Conservation (phyloP, 2,797 vertebrate genomes). For the Sus cebifrons region DNA sequence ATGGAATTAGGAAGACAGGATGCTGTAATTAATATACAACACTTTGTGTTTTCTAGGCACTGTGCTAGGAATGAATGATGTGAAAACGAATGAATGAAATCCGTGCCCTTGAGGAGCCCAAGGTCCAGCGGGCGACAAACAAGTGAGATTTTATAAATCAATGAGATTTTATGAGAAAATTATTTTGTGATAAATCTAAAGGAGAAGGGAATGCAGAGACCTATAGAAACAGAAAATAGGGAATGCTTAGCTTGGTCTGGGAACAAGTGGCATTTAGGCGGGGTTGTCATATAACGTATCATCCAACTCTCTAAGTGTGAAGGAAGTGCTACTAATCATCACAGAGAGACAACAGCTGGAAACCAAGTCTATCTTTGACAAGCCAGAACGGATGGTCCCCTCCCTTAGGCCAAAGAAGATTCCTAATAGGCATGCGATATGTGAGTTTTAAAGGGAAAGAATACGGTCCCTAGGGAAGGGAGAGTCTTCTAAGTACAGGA, state of each 20-base stretch:
- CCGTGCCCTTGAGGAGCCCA: background rate
- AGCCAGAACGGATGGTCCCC: background rate
- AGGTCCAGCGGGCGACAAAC: background rate
- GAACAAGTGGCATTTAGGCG: background rate
- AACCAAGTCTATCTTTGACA: background rate
- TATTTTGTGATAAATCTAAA: conserved; percentile 15
- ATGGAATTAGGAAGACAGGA: background rate
- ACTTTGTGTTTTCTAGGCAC: background rate
- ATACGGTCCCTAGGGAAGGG: background rate
- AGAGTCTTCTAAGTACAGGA: background rate
- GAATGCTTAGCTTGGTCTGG: background rate
- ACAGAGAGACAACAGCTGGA: background rate
- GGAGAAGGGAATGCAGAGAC: background rate
- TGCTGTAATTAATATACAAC: background rate
- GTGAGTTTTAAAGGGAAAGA: background rate
- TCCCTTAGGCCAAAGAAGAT: background rate
- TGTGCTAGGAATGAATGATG: background rate
- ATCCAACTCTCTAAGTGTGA: background rate
- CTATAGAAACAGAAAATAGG: background rate
- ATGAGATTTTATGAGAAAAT: background rate
- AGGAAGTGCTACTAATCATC: background rate
- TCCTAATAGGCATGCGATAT: background rate
- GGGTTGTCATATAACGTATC: background rate
- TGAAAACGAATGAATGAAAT: background rate
- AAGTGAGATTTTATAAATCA: conserved; percentile 25